phyloP scores from a whole-genome alignment of 1,140 invertebrate species.

The Drosophila rufa region DNA sequence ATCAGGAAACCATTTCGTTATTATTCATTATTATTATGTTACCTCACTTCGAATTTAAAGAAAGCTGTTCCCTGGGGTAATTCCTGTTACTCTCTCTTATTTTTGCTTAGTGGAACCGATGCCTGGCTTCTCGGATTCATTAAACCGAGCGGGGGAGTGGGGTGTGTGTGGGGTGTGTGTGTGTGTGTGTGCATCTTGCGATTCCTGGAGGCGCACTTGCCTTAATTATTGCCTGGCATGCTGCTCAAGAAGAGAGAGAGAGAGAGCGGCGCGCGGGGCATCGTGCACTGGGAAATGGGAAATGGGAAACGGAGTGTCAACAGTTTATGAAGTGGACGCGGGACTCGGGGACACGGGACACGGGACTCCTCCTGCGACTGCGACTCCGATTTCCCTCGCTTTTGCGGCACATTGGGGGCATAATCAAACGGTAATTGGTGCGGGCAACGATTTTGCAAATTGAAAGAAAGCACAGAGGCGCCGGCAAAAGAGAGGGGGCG shows the following conservation, averaged over 20 bases:
- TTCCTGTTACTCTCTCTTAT: not conserved
- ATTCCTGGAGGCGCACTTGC: constrained; percentile 63
- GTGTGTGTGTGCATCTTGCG: constrained; percentile 49
- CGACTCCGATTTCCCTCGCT: constrained; percentile 18
- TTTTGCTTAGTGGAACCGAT: constrained; percentile 30
- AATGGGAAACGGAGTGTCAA: constrained; percentile 68
- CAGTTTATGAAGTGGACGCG: constrained; percentile 71
- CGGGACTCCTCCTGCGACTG: constrained; percentile 4
- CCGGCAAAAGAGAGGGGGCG: not conserved
- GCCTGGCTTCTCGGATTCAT: constrained; percentile 66
- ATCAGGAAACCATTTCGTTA: too few relatives aligned
- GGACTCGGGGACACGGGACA: constrained; percentile 1
- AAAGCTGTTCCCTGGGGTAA: not conserved
- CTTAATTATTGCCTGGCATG: constrained; percentile 74
- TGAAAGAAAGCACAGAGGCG: constrained; percentile 65
- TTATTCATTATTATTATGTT: too few relatives aligned
- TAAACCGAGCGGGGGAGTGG: constrained; percentile 65
- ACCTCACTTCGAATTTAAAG: not conserved
- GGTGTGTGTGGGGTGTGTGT: constrained; percentile 3
- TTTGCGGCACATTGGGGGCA: constrained; percentile 45
- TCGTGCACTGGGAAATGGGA: constrained; percentile 24
- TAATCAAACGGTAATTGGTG: constrained; percentile 81
- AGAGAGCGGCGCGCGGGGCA: not conserved
- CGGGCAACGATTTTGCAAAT: constrained; percentile 79
- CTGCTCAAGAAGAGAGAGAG: constrained; percentile 17